Evolutionary conservation across 2,888 invertebrate species (phyloP).

Genomic region (Lasioglossum morio): DNA sequence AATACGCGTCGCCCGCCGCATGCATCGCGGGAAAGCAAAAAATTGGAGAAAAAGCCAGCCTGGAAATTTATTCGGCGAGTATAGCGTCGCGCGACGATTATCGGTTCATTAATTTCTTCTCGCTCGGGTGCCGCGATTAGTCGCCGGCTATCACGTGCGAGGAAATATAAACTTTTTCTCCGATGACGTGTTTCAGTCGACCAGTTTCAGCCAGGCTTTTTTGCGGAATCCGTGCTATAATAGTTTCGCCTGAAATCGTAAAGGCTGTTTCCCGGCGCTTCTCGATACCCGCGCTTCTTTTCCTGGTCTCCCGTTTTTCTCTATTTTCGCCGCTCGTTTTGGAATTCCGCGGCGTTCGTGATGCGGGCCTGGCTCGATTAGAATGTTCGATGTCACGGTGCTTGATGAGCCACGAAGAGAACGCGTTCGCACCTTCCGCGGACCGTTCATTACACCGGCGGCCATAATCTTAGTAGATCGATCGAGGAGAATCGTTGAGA

Average conservation of each 20-base stretch:
- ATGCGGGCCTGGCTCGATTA: conserved; percentile 20
- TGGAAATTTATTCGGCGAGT: neutral
- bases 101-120: conserved; percentile 63
- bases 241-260: conserved; percentile 45
- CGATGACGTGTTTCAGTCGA: neutral
- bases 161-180: conserved; percentile 40
- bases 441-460: neutral
- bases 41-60: neutral
- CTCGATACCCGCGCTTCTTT: neutral
- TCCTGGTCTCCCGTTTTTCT: neutral
- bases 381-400: conserved; percentile 5
- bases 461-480: neutral
- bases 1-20: neutral
- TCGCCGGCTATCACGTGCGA: conserved; percentile 39
- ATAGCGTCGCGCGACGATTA: conserved; percentile 48
- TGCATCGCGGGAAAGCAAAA: neutral
- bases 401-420: neutral
- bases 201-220: conserved; percentile 15
- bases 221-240: conserved; percentile 27
- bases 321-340: neutral
- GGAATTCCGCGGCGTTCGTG: conserved; percentile 6
- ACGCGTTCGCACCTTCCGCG: neutral
- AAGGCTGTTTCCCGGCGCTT: conserved; percentile 25
- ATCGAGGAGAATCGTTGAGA: neutral
- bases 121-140: conserved; percentile 34